These are phyloP conservation scores for Triplophysa tibetana DNA, from an alignment of 2,113 vertebrate genomes.

Conservation along the genomic window DNA sequence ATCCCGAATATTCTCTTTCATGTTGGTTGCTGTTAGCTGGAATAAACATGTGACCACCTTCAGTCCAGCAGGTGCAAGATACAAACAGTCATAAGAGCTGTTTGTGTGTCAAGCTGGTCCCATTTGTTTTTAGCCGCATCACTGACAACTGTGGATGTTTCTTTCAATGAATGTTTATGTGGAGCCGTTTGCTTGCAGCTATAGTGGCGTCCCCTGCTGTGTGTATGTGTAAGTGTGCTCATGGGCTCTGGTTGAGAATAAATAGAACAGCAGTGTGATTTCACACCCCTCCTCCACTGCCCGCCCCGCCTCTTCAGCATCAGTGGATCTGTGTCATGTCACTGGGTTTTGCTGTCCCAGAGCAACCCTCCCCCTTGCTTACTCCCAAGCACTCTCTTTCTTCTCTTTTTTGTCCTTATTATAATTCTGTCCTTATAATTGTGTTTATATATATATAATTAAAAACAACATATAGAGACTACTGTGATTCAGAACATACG, in stretches of 20 bases:
- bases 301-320: conserved; percentile 19
- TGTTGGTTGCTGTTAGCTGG: conserved; percentile 60
- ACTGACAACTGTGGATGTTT: conserved; percentile 29
- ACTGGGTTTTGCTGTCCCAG: conserved; percentile 70
- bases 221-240: conserved; percentile 47
- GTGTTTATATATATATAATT: background rate
- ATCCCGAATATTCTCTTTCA: background rate
- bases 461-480: background rate
- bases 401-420: background rate
- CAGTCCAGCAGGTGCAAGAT: conserved; percentile 70
- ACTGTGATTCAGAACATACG: background rate
- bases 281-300: conserved; percentile 48
- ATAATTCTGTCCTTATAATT: conserved; percentile 1
- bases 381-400: conserved; percentile 27
- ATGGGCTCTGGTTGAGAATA: conserved; percentile 53
- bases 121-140: conserved; percentile 49
- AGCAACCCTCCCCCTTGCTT: conserved; percentile 61
- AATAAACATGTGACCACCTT: conserved; percentile 73
- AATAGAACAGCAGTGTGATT: conserved; percentile 60
- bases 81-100: conserved; percentile 32
- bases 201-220: conserved; percentile 48
- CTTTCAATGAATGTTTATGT: conserved; percentile 49
- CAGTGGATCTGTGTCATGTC: conserved; percentile 76
- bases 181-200: conserved; percentile 51
- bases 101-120: conserved; percentile 37